A percentile compares a stretch with the other conserved stretches of the same genome.
phyloP scores from a whole-genome alignment of 2,888 invertebrate genomes.

The Onchidella celtica region DNA sequence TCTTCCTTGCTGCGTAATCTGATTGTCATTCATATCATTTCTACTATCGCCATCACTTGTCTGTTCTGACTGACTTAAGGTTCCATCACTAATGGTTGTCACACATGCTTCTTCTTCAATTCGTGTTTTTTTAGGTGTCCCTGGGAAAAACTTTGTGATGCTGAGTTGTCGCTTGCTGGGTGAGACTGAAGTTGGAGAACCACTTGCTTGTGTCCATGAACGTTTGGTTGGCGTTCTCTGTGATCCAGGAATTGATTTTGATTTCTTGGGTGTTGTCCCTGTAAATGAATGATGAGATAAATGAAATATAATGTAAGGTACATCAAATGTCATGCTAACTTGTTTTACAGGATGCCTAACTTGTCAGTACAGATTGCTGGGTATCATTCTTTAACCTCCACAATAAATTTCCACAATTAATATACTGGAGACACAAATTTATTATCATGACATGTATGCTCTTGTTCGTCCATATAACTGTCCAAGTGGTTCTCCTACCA shows the following conservation, averaged over 20 bases:
- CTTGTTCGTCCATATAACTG: too few species aligned
- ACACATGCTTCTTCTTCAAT: too few species aligned
- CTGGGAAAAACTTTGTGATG: constrained; percentile 25
- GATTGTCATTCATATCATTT: not conserved
- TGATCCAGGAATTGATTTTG: not conserved
- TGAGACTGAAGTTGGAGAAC: not conserved
- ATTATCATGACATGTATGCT: too few species aligned
- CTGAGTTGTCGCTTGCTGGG: constrained; percentile 24
- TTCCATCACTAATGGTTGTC: not conserved
- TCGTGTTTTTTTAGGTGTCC: constrained; percentile 21
- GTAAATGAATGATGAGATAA: too few species aligned
- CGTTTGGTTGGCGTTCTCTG: not conserved
- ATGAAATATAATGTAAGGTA: not conserved
- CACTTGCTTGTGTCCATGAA: not conserved
- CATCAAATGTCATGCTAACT: not conserved
- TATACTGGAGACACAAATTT: too few species aligned
- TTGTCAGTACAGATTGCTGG: too few species aligned
- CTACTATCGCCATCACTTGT: not conserved
- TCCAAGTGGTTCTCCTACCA: too few species aligned
- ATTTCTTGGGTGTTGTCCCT: not conserved
- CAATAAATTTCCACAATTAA: too few species aligned
- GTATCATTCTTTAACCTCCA: too few species aligned
- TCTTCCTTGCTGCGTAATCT: not conserved
- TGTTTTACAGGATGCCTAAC: not conserved
- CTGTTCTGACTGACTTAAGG: not conserved